Base-by-base conservation (phyloP, 2,888 invertebrate genomes). In the Toxonevra muliebris region DNA sequence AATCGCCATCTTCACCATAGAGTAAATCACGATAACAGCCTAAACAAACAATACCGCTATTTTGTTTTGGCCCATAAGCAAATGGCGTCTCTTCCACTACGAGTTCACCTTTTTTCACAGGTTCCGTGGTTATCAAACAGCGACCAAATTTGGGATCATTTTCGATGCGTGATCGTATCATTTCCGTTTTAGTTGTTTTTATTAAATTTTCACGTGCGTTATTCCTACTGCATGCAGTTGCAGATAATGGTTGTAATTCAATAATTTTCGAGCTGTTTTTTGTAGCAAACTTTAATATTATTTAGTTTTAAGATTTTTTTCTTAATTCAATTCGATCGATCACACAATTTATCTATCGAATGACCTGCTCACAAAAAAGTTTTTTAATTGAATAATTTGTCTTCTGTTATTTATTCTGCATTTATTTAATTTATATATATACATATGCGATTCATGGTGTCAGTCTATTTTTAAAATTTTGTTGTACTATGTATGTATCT, bases 31-130 rank as follows among this genome's bases (percentile, higher is more conserved):
- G 86, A 81, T 91, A 92, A 82, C 94, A 95, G 43, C 91, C 90
- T 58, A 94, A 87, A 79, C 94, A 95, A 11, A 93, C 85, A 4
- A 92, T 91, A 7, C 88, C 87, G 63, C 89, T 88, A 76, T 91
- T 91, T 76, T 91, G 88, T 87, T 94, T 94, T 1, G 94, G 94
- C 41, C 94, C 94, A 73, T 90, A 87, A 10, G 90, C 89, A 77
- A 93, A 91, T 1, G 94, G 93, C 43, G 85, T 80, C 80, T 93
- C 94, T 50, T 88, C 87, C 74, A 93, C 88, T 70, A 94, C 89
- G 68, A 91, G 82, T 76, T 93, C 92, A 0, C 93, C 94, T n/a
- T 89, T 85, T 68, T 87, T 86, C 72, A 94, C 86, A 79, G 90
- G 87, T 76, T 89, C 89, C 53, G 86, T 87, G 5, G 93, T 90